Evolutionary conservation across 2,888 invertebrate species (phyloP).

Genomic region (Glaucopsyche alexis): DNA sequence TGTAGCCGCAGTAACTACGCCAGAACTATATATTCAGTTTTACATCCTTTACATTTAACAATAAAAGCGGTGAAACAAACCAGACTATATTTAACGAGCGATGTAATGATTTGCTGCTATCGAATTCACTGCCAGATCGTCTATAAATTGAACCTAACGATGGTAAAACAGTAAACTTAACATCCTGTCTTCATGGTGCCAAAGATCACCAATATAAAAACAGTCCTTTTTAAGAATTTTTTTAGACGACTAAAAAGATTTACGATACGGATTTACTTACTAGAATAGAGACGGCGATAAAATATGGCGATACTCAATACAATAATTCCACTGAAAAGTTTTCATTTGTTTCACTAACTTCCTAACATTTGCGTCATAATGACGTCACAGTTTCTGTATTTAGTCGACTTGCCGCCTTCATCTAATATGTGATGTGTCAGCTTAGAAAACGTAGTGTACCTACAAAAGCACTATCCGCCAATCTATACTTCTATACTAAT

Average conservation of each 20-base stretch:
- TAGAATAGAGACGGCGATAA: neutral
- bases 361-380: conserved; percentile 2
- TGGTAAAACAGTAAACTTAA: neutral
- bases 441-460: neutral
- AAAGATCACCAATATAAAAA: neutral
- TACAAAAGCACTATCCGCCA: no score
- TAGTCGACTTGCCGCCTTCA: neutral
- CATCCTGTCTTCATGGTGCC: neutral
- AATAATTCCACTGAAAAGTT: neutral
- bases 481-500: no score
- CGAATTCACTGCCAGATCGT: conserved; percentile 17
- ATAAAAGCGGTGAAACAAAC: conserved; percentile 15
- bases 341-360: neutral
- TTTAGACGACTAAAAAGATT: no score
- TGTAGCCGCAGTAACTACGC: neutral
- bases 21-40: neutral
- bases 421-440: neutral
- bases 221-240: no score
- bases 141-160: neutral
- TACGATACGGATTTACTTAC: no score
- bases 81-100: conserved; percentile 10
- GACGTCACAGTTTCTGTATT: neutral
- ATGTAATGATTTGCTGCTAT: conserved; percentile 14
- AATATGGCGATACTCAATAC: neutral
- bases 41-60: neutral